Percentiles rank a stretch among this genome's conserved stretches.
phyloP scores from a whole-genome alignment of 1,140 invertebrate genomes.

The Tribolium castaneum region DNA sequence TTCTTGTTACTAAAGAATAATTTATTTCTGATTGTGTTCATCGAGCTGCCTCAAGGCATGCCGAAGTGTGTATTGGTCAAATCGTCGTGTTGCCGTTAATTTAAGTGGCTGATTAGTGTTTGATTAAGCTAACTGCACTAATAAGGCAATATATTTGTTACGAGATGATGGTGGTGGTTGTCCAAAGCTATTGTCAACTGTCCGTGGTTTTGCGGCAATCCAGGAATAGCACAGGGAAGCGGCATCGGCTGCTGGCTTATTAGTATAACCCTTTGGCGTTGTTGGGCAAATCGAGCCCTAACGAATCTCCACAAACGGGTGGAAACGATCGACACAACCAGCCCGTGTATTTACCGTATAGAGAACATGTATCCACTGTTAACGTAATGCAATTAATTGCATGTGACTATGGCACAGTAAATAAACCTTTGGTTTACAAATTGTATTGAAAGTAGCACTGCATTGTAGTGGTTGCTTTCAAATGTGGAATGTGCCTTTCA shows the following conservation, averaged over 20 bases:
- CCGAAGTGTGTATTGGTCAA: background rate
- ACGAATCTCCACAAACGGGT: slow-evolving; percentile 29
- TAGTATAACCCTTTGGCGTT: slow-evolving; percentile 37
- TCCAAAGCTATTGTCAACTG: slow-evolving; percentile 37
- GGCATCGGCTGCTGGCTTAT: slow-evolving; percentile 40
- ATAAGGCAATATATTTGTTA: slow-evolving; percentile 9
- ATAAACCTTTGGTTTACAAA: slow-evolving; percentile 52
- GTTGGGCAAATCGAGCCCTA: slow-evolving; percentile 36
- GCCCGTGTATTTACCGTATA: slow-evolving; percentile 40
- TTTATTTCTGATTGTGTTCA: too few species aligned
- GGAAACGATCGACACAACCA: slow-evolving; percentile 2
- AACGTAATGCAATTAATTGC: slow-evolving; percentile 52
- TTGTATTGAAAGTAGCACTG: slow-evolving; percentile 50
- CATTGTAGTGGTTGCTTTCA: slow-evolving; percentile 46
- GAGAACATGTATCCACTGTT: slow-evolving; percentile 45
- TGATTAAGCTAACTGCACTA: slow-evolving; percentile 17
- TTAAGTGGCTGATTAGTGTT: background rate
- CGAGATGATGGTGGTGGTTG: slow-evolving; percentile 22
- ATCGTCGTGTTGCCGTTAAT: background rate
- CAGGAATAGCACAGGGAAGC: slow-evolving; percentile 28
- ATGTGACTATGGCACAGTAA: slow-evolving; percentile 51
- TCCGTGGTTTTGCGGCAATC: slow-evolving; percentile 36
- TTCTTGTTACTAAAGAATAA: too few species aligned
- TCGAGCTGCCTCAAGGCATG: too few species aligned
- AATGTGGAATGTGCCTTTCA: slow-evolving; percentile 38